Evolutionary conservation across 2,113 vertebrate genomes (phyloP).

Genomic region (Nerophis lumbriciformis): DNA sequence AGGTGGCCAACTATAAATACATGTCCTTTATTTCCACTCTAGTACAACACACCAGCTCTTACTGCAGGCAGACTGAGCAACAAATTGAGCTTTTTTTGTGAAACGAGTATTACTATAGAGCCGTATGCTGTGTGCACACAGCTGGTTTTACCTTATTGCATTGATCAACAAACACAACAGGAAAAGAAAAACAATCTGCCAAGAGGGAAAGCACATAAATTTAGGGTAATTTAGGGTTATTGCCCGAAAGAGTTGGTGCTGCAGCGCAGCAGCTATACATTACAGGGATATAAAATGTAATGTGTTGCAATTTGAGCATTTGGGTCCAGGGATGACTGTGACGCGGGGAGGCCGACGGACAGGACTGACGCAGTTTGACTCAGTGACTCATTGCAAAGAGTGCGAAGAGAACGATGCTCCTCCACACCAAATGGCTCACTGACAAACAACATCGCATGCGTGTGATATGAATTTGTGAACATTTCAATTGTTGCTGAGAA

Average conservation of each 20-base stretch:
- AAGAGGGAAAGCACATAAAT: neutral
- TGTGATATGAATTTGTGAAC: neutral
- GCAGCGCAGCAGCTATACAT: neutral
- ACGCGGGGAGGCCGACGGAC: slow-evolving; percentile 24
- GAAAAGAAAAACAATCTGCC: neutral
- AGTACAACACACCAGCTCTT: neutral
- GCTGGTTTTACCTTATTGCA: neutral
- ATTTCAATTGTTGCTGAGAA: no score
- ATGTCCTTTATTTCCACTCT: slow-evolving; percentile 22
- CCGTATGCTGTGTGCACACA: neutral
- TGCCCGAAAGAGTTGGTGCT: neutral
- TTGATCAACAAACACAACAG: neutral
- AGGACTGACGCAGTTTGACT: slow-evolving; percentile 38
- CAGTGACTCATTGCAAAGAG: slow-evolving; percentile 39
- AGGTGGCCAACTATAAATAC: slow-evolving; percentile 57
- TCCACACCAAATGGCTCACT: slow-evolving; percentile 48
- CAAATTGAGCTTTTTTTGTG: neutral
- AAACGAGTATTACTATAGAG: neutral
- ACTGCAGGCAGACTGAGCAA: neutral
- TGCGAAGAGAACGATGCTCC: slow-evolving; percentile 33
- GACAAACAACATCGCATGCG: slow-evolving; percentile 11
- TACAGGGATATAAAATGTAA: neutral
- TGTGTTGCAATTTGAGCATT: slow-evolving; percentile 4
- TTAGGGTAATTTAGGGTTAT: neutral
- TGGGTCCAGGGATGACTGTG: slow-evolving; percentile 38